phyloP scores from a whole-genome alignment of 2,113 vertebrate species.

The Bombycilla garrulus region DNA sequence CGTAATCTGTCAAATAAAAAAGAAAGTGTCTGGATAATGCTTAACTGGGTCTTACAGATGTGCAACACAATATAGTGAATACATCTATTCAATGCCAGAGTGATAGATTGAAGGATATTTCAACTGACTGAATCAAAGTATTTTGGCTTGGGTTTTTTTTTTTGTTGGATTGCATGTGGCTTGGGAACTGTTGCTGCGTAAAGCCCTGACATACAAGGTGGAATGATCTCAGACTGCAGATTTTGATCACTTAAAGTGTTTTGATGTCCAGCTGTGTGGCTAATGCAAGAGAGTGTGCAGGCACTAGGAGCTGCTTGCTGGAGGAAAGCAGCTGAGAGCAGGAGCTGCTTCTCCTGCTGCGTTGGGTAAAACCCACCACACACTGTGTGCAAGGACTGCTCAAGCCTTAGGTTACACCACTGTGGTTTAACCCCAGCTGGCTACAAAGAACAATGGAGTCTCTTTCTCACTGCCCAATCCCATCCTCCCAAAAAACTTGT shows the following conservation, averaged over 20 bases:
- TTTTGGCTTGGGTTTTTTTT: background rate
- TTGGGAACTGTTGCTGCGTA: background rate
- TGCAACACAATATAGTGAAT: background rate
- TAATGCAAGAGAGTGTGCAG: background rate
- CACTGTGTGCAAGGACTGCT: background rate
- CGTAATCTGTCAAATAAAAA: background rate
- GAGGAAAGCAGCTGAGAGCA: background rate
- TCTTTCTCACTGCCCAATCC: background rate
- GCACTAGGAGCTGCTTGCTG: background rate
- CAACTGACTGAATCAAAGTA: background rate
- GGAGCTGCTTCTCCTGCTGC: background rate
- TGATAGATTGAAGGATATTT: background rate
- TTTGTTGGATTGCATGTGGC: too few relatives aligned
- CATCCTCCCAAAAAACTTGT: accelerated
- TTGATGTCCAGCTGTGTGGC: accelerated
- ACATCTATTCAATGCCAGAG: background rate
- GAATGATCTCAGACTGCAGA: background rate
- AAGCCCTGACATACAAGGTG: background rate
- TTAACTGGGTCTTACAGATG: background rate
- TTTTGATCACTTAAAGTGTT: background rate
- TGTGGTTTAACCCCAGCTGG: background rate
- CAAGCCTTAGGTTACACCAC: background rate
- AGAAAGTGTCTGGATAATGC: background rate
- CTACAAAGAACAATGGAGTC: background rate
- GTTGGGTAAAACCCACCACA: background rate